phyloP scores from a whole-genome alignment of 1,140 invertebrate genomes.

The Diprion similis region DNA sequence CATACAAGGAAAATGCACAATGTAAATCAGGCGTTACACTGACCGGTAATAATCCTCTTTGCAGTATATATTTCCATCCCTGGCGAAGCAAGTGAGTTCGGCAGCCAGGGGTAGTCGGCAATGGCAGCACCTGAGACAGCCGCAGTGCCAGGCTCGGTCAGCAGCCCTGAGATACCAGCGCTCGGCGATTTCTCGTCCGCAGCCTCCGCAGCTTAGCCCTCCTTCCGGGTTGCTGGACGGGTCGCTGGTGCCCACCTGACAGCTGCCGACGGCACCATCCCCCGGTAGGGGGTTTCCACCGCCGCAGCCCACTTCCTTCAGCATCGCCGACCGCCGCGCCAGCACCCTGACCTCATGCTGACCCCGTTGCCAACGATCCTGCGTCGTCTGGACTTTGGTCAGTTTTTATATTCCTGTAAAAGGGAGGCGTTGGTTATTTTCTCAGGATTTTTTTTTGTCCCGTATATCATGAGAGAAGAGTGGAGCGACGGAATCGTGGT shows the following conservation, averaged over 20 bases:
- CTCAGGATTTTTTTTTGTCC: too few relatives aligned
- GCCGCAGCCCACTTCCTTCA: slow-evolving; percentile 60
- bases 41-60: slow-evolving; percentile 96
- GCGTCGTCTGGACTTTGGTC: too few relatives aligned
- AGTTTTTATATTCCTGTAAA: too few relatives aligned
- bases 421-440: too few relatives aligned
- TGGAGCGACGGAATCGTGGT: too few relatives aligned
- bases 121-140: slow-evolving; percentile 86
- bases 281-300: slow-evolving; percentile 51
- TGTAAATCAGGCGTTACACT: slow-evolving; percentile 36
- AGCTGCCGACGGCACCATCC: slow-evolving; percentile 35
- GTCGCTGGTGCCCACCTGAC: slow-evolving; percentile 26
- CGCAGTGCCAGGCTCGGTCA: slow-evolving; percentile 88
- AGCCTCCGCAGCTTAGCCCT: slow-evolving; percentile 53
- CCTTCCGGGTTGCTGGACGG: slow-evolving; percentile 31
- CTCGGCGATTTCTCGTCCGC: slow-evolving; percentile 56
- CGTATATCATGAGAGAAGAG: too few relatives aligned
- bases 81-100: slow-evolving; percentile 87
- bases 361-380: neutral
- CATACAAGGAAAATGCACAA: too few relatives aligned
- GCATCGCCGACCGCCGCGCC: slow-evolving; percentile 38
- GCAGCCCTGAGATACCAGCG: slow-evolving; percentile 86
- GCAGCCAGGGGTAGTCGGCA: slow-evolving; percentile 85
- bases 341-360: neutral
- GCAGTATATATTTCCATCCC: slow-evolving; percentile 92